Conservation (phyloP, 2,113 vertebrate genomes). For the Leptocoma aspasia region DNA sequence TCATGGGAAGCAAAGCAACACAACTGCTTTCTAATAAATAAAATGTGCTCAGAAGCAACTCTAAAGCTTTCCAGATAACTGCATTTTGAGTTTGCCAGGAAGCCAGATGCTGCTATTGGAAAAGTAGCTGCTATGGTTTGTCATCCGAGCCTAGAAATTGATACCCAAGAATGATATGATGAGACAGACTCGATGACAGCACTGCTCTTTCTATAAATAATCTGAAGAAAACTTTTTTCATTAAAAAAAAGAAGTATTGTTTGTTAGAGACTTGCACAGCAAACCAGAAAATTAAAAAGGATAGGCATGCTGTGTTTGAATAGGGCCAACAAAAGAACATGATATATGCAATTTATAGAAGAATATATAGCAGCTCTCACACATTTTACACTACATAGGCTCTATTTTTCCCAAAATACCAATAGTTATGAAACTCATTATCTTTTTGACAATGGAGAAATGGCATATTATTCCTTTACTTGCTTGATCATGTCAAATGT, state of each 20-base stretch:
- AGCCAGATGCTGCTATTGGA: slow-evolving; percentile 75
- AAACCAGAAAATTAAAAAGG: slow-evolving; percentile 61
- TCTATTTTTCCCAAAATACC: slow-evolving; percentile 1
- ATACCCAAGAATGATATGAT: slow-evolving; percentile 63
- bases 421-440: slow-evolving; percentile 42
- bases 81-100: slow-evolving; percentile 57
- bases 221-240: slow-evolving; percentile 10
- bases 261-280: slow-evolving; percentile 25
- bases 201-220: slow-evolving; percentile 58
- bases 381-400: not conserved
- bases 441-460: slow-evolving; percentile 46
- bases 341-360: not conserved
- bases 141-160: slow-evolving; percentile 67
- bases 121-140: slow-evolving; percentile 75
- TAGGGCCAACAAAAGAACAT: not conserved
- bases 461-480: slow-evolving; percentile 6
- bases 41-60: slow-evolving; percentile 52
- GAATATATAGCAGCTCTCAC: slow-evolving; percentile 1
- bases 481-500: slow-evolving; percentile 52
- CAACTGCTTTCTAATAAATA: slow-evolving; percentile 69
- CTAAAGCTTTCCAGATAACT: slow-evolving; percentile 53
- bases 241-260: not conserved
- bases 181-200: slow-evolving; percentile 46
- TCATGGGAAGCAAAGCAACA: slow-evolving; percentile 39
- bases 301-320: slow-evolving; percentile 38